A percentile compares a stretch with the other conserved stretches of the same genome.
Evolutionary conservation across 2,888 invertebrate genomes (phyloP).

Genomic region (Dynastes maya): DNA sequence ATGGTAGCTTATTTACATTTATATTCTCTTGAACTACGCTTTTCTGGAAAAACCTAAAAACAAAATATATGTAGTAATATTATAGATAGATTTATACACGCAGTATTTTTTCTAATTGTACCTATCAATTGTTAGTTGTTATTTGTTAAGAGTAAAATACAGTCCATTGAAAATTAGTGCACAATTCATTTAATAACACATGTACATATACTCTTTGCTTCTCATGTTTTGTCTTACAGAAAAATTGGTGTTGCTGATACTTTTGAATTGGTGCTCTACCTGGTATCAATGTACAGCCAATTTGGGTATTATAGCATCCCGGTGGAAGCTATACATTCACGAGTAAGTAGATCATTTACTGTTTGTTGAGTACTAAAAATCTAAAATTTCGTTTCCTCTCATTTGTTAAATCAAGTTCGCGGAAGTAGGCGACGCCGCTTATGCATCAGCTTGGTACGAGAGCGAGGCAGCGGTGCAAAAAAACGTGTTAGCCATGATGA

Average conservation of each 20-base stretch:
- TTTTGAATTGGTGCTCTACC: conserved; percentile 3
- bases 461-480: conserved; percentile 32
- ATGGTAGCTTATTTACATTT: too few relatives aligned
- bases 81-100: too few relatives aligned
- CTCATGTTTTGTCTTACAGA: not conserved
- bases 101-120: too few relatives aligned
- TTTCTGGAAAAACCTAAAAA: too few relatives aligned
- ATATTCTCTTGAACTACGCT: too few relatives aligned
- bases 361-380: not conserved
- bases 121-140: too few relatives aligned
- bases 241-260: conserved; percentile 13
- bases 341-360: not conserved
- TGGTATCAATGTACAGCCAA: not conserved
- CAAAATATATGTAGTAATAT: too few relatives aligned
- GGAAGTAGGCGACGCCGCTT: conserved; percentile 30
- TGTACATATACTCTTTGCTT: too few relatives aligned
- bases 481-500: conserved; percentile 32
- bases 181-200: too few relatives aligned
- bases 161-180: too few relatives aligned
- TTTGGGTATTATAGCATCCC: conserved; percentile 19
- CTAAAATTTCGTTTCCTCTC: too few relatives aligned
- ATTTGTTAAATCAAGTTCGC: conserved; percentile 11
- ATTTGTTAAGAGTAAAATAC: too few relatives aligned
- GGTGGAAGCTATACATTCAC: not conserved
- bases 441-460: conserved; percentile 49